A percentile compares a stretch with the other conserved stretches of the same genome.
phyloP scores from a whole-genome alignment of 2,113 vertebrate genomes.

The Gavia stellata region DNA sequence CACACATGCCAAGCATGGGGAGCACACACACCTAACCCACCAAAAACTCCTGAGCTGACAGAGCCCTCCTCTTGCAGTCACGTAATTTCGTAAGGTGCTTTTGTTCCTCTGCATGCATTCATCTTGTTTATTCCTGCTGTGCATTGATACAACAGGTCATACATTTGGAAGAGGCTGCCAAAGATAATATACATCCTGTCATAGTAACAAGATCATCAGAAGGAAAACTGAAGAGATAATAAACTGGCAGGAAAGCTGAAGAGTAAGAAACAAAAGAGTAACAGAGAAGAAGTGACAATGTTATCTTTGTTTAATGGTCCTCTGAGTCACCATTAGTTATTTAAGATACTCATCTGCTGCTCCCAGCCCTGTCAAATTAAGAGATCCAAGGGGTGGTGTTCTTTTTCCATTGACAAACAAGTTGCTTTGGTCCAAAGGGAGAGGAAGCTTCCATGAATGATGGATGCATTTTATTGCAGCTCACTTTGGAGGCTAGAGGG shows the following conservation, averaged over 20 bases:
- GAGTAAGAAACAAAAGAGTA: slow-evolving; percentile 13
- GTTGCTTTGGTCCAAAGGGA: neutral
- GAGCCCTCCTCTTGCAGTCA: neutral
- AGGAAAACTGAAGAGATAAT: slow-evolving; percentile 26
- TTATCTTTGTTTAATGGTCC: slow-evolving; percentile 49
- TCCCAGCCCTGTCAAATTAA: slow-evolving; percentile 26
- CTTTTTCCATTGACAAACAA: neutral
- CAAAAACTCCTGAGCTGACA: neutral
- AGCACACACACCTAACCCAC: neutral
- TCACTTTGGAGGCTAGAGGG: neutral
- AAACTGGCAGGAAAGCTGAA: slow-evolving; percentile 12
- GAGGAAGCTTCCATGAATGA: neutral
- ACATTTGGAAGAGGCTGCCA: neutral
- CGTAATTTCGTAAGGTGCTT: fast-evolving
- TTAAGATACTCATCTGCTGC: slow-evolving; percentile 37
- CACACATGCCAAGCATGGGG: fast-evolving
- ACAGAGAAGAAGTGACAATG: slow-evolving; percentile 35
- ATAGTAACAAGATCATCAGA: slow-evolving; percentile 21
- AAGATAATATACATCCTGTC: slow-evolving; percentile 28
- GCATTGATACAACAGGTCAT: neutral
- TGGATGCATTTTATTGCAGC: neutral
- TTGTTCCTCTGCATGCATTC: neutral
- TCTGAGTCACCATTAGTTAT: slow-evolving; percentile 56
- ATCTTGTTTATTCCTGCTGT: neutral
- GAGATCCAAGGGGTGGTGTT: neutral